A percentile compares a stretch with the other conserved stretches of the same genome.
These are phyloP conservation scores for Megalopta genalis DNA, from an alignment of 1,140 invertebrate genomes.

Conservation along the genomic window DNA sequence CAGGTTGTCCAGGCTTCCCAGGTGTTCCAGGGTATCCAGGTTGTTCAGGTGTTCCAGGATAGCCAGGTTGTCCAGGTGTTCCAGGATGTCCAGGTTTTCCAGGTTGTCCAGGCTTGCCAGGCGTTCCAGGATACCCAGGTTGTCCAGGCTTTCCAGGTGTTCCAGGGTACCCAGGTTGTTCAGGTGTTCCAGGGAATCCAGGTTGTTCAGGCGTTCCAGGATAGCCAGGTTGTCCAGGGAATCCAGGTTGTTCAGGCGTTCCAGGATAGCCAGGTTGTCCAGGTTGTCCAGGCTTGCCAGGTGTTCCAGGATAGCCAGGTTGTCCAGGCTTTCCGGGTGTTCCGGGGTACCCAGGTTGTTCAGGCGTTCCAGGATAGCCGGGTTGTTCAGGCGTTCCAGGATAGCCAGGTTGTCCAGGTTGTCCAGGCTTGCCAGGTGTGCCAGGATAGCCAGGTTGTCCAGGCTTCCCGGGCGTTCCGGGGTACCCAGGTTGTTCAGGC, in stretches of 20 bases:
- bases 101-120: slow-evolving; percentile 38
- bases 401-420: not conserved
- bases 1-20: slow-evolving; percentile 29
- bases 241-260: not conserved
- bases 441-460: not conserved
- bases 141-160: slow-evolving; percentile 6
- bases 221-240: slow-evolving; percentile 59
- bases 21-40: slow-evolving; percentile 44
- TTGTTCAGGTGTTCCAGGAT: slow-evolving; percentile 3
- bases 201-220: slow-evolving; percentile 2
- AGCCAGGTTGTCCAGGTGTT: slow-evolving; percentile 67
- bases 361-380: not conserved
- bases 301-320: slow-evolving; percentile 7
- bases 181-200: not conserved
- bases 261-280: not conserved
- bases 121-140: slow-evolving; percentile 40
- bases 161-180: slow-evolving; percentile 50
- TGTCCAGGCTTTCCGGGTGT: slow-evolving; percentile 10
- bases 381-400: not conserved
- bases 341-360: slow-evolving; percentile 12
- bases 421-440: not conserved
- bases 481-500: not conserved
- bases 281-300: not conserved
- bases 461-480: not conserved
- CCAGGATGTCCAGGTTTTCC: slow-evolving; percentile 72